Conservation (phyloP, 2,888 invertebrate species). For the Drosophila ochracea region DNA sequence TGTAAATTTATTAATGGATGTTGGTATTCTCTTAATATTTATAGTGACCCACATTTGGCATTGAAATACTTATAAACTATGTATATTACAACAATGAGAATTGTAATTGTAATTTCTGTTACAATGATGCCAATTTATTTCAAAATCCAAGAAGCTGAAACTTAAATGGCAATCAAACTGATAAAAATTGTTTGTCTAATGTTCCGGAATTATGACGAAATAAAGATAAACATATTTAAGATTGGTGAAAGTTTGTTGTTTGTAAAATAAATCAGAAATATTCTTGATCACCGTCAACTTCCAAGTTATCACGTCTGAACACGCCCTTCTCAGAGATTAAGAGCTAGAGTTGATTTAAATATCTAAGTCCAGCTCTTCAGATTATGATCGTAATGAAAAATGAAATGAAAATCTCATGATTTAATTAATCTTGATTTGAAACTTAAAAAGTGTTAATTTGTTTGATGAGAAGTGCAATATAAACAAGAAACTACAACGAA, state of each 20-base stretch:
- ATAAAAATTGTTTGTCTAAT: background rate
- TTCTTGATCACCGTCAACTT: background rate
- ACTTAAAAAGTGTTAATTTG: background rate
- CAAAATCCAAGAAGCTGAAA: background rate
- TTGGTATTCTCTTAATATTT: slow-evolving; percentile 5
- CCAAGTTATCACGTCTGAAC: background rate
- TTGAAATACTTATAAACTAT: background rate
- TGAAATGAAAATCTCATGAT: background rate
- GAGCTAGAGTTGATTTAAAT: background rate
- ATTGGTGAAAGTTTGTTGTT: background rate
- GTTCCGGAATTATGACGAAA: background rate
- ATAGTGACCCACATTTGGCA: background rate
- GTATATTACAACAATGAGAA: slow-evolving; percentile 4
- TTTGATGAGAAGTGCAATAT: background rate
- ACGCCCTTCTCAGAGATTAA: background rate
- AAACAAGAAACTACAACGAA: background rate
- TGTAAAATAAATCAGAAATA: background rate
- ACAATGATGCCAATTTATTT: background rate
- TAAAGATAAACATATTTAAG: background rate
- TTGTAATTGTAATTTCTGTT: background rate
- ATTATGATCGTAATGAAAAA: background rate
- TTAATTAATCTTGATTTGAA: background rate
- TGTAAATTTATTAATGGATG: slow-evolving; percentile 36
- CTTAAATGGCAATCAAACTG: background rate
- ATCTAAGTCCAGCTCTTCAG: background rate